Evolutionary conservation across 2,797 vertebrate species (phyloP), one percentile per base, ranked within the genome.

Genomic region (Mus spretus): DNA sequence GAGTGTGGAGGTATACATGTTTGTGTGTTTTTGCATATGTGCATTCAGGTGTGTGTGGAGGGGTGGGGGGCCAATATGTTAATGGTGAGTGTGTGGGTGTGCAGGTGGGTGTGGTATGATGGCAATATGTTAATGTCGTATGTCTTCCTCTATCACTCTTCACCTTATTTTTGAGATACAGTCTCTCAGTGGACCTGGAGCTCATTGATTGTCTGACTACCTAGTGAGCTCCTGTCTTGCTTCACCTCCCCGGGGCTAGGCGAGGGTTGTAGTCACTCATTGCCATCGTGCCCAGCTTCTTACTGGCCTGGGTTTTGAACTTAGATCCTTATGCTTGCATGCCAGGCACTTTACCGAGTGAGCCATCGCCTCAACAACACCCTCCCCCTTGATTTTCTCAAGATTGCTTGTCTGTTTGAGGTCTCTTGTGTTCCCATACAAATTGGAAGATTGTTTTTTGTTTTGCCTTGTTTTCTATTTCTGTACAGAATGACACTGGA

Each of bases 381-480:
- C 9, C 55, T 31, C 31, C 37, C 26, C 26, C 59, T 84, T 28
- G 17, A 55, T 31, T 75, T n/a, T 44, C 40, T 95, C 50, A 44
- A 83, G 40, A 67, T 20, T 67, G 9, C 24, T 77, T 95, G 59
- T 20, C 22, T 37, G 2, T 31, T 67, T 59, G 75, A 80, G 40
- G 8, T 77, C 59, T 95, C 85, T 44, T 61, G 34, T 84, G 24
- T 28, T 86, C 37, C n/a, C 20, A 59, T 67, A 90, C 4, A 80
- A 94, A 89, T 57, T 80, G 57, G 34, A 67, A 44, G 37, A 34
- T 65, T 91, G 28, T 77, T 82, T 80, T n/a, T 70, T 86, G 44
- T 70, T 86, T 78, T 89, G 88, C 19, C 14, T 79, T 90, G 88
- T 79, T 90, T 84, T 57, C 53, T 78, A 79, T 89, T 92, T 88